Evolutionary conservation across 2,888 invertebrate genomes (phyloP), one percentile per base, ranked within the genome.

Genomic region (Folsomia manolachei): DNA sequence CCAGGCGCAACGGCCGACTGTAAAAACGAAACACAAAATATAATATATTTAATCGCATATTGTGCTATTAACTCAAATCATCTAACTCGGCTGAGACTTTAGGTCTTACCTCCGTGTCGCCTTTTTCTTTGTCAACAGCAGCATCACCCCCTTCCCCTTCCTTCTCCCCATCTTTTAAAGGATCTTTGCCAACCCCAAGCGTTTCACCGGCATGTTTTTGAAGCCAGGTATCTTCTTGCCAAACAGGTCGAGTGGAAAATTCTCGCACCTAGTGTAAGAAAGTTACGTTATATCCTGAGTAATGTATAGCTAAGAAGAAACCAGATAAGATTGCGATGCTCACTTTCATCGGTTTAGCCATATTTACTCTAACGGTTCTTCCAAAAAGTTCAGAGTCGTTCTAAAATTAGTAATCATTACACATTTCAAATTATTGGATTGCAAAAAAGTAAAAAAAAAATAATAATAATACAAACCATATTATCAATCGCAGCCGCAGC

Each of bases 401-500:
- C 95, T 95, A 84, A 26, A 75, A 61, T 60, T 56, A 2, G 21
- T 24, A 39, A 14, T 23, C 18, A 14, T 63, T 63, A 19, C 11
- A 63, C 24, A 2, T 26, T 9, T 24, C 21, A 24, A 11, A 63
- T 25, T 23, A 11, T 11, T 23, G 25, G 25, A 21, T 25, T 9
- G 21, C n/a, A 23, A 4, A 63, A 14, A 67, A 18, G n/a, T n/a
- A n/a, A n/a, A n/a, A n/a, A n/a, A n/a, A n/a, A n/a, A n/a, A n/a
- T 21, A 21, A 11, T 11, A 27, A 53, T 71, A 67, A 53, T 23
- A 75, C 83, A 82, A 85, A 95, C 95, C 98, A 99, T 97, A 83
- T 99, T 99, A 84, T 99, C 98, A 81, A 99, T 97, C 63, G 98
- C 97, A 39, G 97, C 94, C 11, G 94, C 92, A n/a, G 98, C 97